Evolutionary conservation across 2,888 invertebrate species (phyloP).

Genomic region (Neelides folsomi): DNA sequence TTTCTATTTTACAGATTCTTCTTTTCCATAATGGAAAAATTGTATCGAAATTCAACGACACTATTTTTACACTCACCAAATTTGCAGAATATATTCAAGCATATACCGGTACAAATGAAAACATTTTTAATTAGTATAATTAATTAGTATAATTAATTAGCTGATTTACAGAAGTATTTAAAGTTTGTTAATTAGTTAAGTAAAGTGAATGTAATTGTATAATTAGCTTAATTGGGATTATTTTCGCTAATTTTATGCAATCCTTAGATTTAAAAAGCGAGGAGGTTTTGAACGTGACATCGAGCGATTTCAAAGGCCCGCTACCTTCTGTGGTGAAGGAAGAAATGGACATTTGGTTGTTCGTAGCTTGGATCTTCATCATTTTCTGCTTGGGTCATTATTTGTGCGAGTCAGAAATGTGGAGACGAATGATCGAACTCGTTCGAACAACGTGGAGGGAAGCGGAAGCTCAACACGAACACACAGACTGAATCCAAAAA

Average conservation of each 20-base stretch:
- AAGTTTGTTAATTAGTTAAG: too few relatives aligned
- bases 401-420: conserved; percentile 61
- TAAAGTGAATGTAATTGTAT: too few relatives aligned
- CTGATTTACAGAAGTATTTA: too few relatives aligned
- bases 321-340: conserved; percentile 60
- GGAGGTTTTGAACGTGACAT: conserved; percentile 53
- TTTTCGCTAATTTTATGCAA: too few relatives aligned
- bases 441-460: conserved; percentile 77
- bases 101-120: conserved; percentile 53
- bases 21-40: conserved; percentile 79
- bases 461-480: conserved; percentile 54
- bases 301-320: conserved; percentile 66
- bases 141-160: too few relatives aligned
- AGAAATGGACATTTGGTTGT: conserved; percentile 66
- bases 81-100: conserved; percentile 64
- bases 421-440: conserved; percentile 65
- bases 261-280: conserved; percentile 47
- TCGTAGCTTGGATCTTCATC: conserved; percentile 75
- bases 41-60: conserved; percentile 68
- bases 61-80: conserved; percentile 62
- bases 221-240: too few relatives aligned
- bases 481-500: conserved; percentile 5
- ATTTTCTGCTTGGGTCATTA: conserved; percentile 58
- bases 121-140: too few relatives aligned
- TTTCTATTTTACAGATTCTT: conserved; percentile 43